phyloP scores from a whole-genome alignment of 2,797 vertebrate genomes.

The Microctenopoma lineatum region DNA sequence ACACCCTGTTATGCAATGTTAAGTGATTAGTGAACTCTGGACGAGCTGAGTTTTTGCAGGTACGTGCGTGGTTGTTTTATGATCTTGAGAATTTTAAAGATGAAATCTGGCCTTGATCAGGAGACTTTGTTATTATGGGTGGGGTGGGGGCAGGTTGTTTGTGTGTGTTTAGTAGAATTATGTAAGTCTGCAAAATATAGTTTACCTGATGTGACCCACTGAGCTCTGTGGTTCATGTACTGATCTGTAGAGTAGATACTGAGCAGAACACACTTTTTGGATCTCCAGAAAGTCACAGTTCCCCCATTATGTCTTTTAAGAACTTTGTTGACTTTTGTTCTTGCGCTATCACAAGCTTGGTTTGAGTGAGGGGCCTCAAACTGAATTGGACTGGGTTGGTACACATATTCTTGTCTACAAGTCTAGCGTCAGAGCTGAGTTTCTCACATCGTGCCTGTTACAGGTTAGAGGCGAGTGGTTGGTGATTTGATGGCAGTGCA shows the following conservation, averaged over 20 bases:
- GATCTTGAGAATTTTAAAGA: slow-evolving; percentile 39
- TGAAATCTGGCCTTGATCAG: slow-evolving; percentile 56
- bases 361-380: too few species aligned
- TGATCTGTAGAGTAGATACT: slow-evolving; percentile 41
- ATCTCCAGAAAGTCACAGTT: too few species aligned
- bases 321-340: too few species aligned
- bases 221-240: slow-evolving; percentile 35
- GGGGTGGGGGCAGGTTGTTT: background rate
- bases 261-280: slow-evolving; percentile 12
- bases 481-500: too few species aligned
- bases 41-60: slow-evolving; percentile 36
- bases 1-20: slow-evolving; percentile 4
- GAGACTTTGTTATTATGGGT: slow-evolving; percentile 57
- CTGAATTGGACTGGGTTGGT: too few species aligned
- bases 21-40: slow-evolving; percentile 39
- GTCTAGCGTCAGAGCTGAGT: too few species aligned
- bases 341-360: too few species aligned
- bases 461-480: too few species aligned
- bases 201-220: slow-evolving; percentile 21
- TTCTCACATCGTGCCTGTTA: too few species aligned
- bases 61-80: slow-evolving; percentile 38
- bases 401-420: too few species aligned
- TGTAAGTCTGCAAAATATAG: slow-evolving; percentile 15
- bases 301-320: too few species aligned
- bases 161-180: slow-evolving; percentile 8